phyloP scores from a whole-genome alignment of 2,888 invertebrate species.

The Oxytorus armatus region DNA sequence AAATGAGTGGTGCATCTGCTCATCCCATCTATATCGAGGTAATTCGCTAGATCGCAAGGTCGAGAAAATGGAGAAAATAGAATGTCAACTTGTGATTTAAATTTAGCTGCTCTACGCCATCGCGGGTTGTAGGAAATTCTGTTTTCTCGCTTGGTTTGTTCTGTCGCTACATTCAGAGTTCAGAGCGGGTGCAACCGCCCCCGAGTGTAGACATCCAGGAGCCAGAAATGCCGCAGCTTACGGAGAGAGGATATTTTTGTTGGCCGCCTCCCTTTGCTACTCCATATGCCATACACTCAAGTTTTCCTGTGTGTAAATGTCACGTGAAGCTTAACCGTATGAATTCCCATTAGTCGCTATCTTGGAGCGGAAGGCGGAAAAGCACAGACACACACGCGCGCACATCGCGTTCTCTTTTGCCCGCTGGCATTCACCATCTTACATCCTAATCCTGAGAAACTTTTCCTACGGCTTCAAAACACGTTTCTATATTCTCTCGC shows the following conservation, averaged over 20 bases:
- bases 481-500: constrained; percentile 5
- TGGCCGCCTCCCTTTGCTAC: constrained; percentile 19
- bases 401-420: not conserved
- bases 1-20: constrained; percentile 1
- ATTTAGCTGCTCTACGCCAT: constrained; percentile 26
- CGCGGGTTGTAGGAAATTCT: constrained; percentile 22
- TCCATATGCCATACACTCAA: constrained; percentile 1
- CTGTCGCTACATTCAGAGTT: constrained; percentile 11
- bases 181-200: constrained; percentile 31
- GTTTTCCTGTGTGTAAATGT: not conserved
- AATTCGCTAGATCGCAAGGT: not conserved
- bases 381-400: constrained; percentile 1
- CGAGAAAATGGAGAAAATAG: constrained; percentile 19
- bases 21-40: constrained; percentile 4
- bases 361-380: constrained; percentile 25
- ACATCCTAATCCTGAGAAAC: not conserved
- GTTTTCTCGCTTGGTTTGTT: constrained; percentile 9
- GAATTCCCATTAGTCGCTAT: constrained; percentile 52
- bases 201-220: constrained; percentile 54
- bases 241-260: constrained; percentile 41
- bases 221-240: constrained; percentile 63
- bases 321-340: constrained; percentile 35
- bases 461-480: not conserved
- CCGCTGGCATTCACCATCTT: not conserved
- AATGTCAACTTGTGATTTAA: constrained; percentile 30